A percentile compares a stretch with the other conserved stretches of the same genome.
phyloP scores from a whole-genome alignment of 2,797 vertebrate genomes.

The Acridotheres tristis region DNA sequence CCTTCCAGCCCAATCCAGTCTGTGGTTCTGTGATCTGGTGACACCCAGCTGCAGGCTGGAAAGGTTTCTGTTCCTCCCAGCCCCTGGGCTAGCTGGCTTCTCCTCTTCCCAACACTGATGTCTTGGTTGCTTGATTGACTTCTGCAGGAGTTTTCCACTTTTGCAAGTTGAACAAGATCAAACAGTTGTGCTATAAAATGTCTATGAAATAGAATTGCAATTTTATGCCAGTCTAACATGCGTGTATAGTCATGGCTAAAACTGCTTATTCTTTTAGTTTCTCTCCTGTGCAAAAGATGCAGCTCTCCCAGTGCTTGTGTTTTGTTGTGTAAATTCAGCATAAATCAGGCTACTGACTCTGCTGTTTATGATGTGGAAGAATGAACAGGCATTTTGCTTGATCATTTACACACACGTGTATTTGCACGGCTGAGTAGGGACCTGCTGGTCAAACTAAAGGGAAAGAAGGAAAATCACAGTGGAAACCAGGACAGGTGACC shows the following conservation, averaged over 20 bases:
- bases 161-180: accelerated
- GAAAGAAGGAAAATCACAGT: neutral
- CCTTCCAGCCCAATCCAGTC: neutral
- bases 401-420: accelerated
- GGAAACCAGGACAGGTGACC: too few species aligned
- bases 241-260: accelerated
- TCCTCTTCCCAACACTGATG: accelerated
- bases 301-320: neutral
- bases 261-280: neutral
- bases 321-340: neutral
- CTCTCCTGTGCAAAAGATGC: neutral
- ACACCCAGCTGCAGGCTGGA: neutral
- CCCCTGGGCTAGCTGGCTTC: neutral
- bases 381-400: neutral
- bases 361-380: neutral
- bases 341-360: accelerated
- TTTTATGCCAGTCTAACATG: neutral
- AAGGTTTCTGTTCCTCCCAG: neutral
- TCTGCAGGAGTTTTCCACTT: neutral
- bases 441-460: neutral
- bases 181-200: neutral
- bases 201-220: accelerated
- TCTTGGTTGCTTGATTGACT: neutral
- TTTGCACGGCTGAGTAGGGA: neutral
- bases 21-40: neutral